Percentiles rank a stretch among this genome's conserved stretches.
These are phyloP conservation scores for Phalangium opilio DNA, from an alignment of 2,888 invertebrate genomes.

Conservation along the genomic window DNA sequence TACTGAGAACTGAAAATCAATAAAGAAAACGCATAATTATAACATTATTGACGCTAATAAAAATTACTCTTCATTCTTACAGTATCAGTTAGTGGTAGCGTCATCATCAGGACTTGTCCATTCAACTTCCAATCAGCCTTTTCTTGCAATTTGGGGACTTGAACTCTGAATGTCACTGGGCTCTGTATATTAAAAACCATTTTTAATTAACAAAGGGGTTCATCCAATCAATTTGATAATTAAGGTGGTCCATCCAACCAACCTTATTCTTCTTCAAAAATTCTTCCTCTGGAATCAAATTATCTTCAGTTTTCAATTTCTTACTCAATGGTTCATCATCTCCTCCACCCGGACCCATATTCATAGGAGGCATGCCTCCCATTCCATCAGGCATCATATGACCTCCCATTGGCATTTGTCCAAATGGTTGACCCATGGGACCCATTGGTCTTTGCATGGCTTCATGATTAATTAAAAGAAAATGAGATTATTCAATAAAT, in stretches of 20 bases:
- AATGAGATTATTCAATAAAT: background rate
- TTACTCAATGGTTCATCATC: slow-evolving; percentile 71
- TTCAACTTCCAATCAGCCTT: slow-evolving; percentile 90
- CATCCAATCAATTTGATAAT: slow-evolving; percentile 7
- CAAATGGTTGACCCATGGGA: slow-evolving; percentile 12
- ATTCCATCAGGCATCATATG: no score
- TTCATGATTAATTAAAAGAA: background rate
- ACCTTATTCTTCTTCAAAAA: slow-evolving; percentile 42
- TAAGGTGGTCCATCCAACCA: background rate
- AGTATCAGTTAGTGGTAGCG: slow-evolving; percentile 56
- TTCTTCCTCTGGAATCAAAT: slow-evolving; percentile 71
- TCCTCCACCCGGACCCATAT: slow-evolving; percentile 25
- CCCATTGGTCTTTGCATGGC: slow-evolving; percentile 18
- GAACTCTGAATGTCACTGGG: slow-evolving; percentile 63
- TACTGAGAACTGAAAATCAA: slow-evolving; percentile 44
- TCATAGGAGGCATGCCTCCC: slow-evolving; percentile 6
- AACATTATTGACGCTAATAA: background rate
- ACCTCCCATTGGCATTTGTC: background rate
- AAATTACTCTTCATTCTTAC: no score
- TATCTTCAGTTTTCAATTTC: slow-evolving; percentile 78
- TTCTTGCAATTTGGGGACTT: slow-evolving; percentile 66
- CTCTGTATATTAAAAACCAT: slow-evolving; percentile 37
- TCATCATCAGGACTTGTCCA: slow-evolving; percentile 68
- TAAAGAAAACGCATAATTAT: slow-evolving; percentile 1
- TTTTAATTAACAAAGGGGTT: no score